A percentile compares a stretch with the other conserved stretches of the same genome.
phyloP scores from a whole-genome alignment of 2,888 invertebrate species.

The Stictocephala bisonia region DNA sequence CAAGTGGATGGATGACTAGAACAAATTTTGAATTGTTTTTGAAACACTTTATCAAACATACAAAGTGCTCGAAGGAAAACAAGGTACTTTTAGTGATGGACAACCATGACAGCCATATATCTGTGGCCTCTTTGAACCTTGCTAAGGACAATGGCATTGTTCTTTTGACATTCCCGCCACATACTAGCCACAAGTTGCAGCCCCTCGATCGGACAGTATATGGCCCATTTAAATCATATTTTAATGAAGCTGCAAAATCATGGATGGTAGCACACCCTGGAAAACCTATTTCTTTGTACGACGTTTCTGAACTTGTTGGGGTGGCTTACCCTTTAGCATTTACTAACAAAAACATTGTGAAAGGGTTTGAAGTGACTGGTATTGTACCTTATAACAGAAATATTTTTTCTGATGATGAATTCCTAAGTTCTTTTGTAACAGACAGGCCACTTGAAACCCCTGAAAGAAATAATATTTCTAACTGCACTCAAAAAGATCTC shows the following conservation, averaged over 20 bases:
- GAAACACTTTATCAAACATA: constrained; percentile 30
- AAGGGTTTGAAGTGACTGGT: constrained; percentile 30
- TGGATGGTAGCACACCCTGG: constrained; percentile 20
- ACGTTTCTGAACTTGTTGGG: constrained; percentile 28
- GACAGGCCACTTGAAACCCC: too few relatives aligned
- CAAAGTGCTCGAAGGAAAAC: constrained; percentile 17
- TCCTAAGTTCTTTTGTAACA: too few relatives aligned
- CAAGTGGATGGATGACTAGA: constrained; percentile 33
- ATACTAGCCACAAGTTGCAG: constrained; percentile 35
- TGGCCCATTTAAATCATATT: constrained; percentile 40
- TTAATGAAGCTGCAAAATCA: constrained; percentile 5
- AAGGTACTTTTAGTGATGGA: constrained; percentile 26
- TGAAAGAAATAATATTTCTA: too few relatives aligned
- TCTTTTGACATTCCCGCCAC: constrained; percentile 38
- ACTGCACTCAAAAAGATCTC: too few relatives aligned
- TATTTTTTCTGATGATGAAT: too few relatives aligned
- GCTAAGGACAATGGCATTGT: constrained; percentile 39
- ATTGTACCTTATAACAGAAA: constrained; percentile 27
- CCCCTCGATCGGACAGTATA: constrained; percentile 33
- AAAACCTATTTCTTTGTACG: constrained; percentile 3
- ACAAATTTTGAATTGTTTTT: constrained; percentile 3
- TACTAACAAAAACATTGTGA: constrained; percentile 9
- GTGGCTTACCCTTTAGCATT: neutral
- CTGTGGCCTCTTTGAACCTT: neutral
- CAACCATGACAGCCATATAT: constrained; percentile 41